phyloP scores from a whole-genome alignment of 2,113 vertebrate species.

The Cyanoliseus patagonus region DNA sequence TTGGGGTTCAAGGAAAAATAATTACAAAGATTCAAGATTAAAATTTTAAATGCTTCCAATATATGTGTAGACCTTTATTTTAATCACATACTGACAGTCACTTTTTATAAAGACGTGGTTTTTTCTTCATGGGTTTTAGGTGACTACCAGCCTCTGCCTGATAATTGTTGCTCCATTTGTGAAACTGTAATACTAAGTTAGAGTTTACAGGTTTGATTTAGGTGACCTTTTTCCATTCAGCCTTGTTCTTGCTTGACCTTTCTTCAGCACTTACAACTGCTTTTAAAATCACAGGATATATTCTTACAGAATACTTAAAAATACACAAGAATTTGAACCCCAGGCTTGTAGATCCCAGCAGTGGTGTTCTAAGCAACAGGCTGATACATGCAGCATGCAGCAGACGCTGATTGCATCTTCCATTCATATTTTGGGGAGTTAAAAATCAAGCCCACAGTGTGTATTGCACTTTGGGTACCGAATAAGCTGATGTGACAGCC shows the following conservation, averaged over 20 bases:
- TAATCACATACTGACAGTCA: background rate
- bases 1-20: background rate
- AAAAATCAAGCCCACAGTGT: background rate
- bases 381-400: background rate
- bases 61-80: background rate
- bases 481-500: background rate
- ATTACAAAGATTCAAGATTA: background rate
- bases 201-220: slow-evolving; percentile 10
- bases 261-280: background rate
- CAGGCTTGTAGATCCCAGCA: background rate
- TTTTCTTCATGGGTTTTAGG: background rate
- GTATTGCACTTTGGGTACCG: background rate
- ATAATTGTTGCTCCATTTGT: background rate
- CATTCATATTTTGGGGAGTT: background rate
- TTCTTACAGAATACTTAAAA: background rate
- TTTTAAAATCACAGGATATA: background rate
- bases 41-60: background rate
- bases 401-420: background rate
- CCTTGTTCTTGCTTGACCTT: background rate
- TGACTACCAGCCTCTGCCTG: background rate
- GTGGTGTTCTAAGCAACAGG: background rate
- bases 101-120: background rate
- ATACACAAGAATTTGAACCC: background rate
- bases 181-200: slow-evolving; percentile 25
- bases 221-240: background rate